These are phyloP conservation scores for Carlito syrichta DNA, from an alignment of 2,113 vertebrate species.

Conservation along the genomic window DNA sequence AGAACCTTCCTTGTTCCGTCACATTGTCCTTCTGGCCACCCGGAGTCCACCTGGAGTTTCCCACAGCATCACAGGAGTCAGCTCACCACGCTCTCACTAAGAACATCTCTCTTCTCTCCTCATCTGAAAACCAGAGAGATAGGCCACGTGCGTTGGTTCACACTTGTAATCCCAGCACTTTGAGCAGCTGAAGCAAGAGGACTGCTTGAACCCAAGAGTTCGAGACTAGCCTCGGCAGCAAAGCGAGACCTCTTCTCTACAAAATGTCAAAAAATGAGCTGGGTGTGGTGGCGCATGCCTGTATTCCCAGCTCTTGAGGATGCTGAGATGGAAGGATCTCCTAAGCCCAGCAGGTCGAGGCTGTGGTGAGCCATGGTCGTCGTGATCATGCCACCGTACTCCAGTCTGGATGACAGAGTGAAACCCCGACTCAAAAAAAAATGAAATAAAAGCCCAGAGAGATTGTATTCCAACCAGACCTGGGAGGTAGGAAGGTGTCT, in stretches of 20 bases:
- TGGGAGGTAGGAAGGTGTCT: neutral
- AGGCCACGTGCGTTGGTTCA: too few species aligned
- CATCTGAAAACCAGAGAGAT: neutral
- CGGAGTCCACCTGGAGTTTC: neutral
- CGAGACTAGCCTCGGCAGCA: neutral
- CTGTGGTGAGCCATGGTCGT: neutral
- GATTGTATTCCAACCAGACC: neutral
- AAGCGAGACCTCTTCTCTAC: neutral
- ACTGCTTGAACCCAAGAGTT: neutral
- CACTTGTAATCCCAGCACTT: neutral
- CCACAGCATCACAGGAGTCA: neutral
- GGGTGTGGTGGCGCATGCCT: neutral
- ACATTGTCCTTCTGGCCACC: neutral
- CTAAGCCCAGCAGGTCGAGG: neutral
- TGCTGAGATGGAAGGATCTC: neutral
- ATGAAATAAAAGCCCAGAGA: neutral
- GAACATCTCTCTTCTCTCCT: neutral
- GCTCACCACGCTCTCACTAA: neutral
- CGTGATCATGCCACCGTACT: neutral
- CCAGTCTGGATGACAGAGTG: neutral
- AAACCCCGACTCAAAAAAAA: neutral
- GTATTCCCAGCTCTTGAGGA: neutral
- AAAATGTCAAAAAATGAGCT: neutral
- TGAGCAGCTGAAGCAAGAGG: neutral
- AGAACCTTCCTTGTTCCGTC: neutral